Base-by-base conservation (phyloP, 2,888 invertebrate genomes). In the Parnassius smintheus region DNA sequence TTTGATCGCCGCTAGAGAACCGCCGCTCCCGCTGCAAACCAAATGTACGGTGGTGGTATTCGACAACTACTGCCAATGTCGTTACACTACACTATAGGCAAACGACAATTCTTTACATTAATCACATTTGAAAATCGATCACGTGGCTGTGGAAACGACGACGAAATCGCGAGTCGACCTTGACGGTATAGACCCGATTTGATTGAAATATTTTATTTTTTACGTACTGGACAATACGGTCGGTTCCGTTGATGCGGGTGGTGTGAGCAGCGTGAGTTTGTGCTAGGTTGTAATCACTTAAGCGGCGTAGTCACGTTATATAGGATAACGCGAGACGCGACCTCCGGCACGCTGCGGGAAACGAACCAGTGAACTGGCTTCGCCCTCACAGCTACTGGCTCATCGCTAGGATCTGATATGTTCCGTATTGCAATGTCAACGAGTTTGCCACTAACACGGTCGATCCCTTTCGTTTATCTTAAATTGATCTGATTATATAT, bases 191-290 rank as follows among this genome's bases (percentile, higher is more conserved):
- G 68, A 65, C 69, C 71, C 69, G 73, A 73, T 76, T 74, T 68
- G 72, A 74, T 75, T 72, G 75, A 72, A 68, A 69, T 73, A 72
- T 70, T 72, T 72, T 76, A 72, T 76, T 74, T 75, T 75, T 82
- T 83, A 88, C 84, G 86, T 88, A 88, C 88, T 80, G 72, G 71
- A 66, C 53, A 55, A 49, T 53, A 44, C 49, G 55, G 48, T 52
- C 56, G 56, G 63, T 72, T 73, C 69, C 73, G 76, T 70, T 69
- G 74, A 51, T 72, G 76, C 75, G 75, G 77, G 75, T 75, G 83
- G 75, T 87, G 88, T 85, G 83, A 77, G 82, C 86, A 75, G 83
- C 77, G 76, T 80, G 88, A 82, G 83, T 77, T 85, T 83, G 80
- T 76, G 75, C 77, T 75, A 80, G 81, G 84, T 83, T 81, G 87